Evolutionary conservation across 2,113 vertebrate species (phyloP), one percentile per base, ranked within the genome.

Genomic region (Indicator maculatus): DNA sequence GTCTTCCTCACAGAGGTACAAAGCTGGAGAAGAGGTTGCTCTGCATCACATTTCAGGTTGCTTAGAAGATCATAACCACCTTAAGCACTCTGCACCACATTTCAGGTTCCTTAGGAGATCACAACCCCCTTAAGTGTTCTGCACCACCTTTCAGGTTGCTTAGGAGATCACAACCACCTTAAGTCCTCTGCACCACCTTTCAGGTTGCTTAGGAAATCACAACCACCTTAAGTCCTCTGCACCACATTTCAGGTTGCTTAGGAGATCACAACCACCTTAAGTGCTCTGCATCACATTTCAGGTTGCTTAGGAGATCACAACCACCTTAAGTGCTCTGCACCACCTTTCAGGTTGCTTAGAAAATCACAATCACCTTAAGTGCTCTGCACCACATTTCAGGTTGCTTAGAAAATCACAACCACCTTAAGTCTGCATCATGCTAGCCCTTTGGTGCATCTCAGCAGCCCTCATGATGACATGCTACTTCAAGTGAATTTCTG

Each of bases 271-370:
- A 24, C 41, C 55, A 9, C 5, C 17, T 18, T 7, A 58, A 21
- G 4, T n/a, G n/a, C n/a, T 14, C 59, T 8, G 6, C 1, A 3
- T 13, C 4, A 6, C n/a, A n/a, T n/a, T n/a, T n/a, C n/a, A n/a
- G n/a, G n/a, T n/a, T n/a, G n/a, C n/a, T n/a, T n/a, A n/a, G n/a
- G n/a, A n/a, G n/a, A n/a, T n/a, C n/a, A n/a, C n/a, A n/a, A n/a
- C n/a, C n/a, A n/a, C n/a, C n/a, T n/a, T n/a, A n/a, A n/a, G n/a
- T n/a, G n/a, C 19, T 11, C 31, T 66, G 55, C 44, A 5, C 7
- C 47, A 20, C 4, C 0, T 15, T 41, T 45, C 67, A 38, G 31
- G 50, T 31, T 67, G 77, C 55, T 89, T 63, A 14, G n/a, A n/a
- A n/a, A n/a, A n/a, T n/a, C n/a, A n/a, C n/a, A n/a, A n/a, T n/a